These are phyloP conservation scores for Lepidotrigona ventralis DNA, from an alignment of 1,140 invertebrate species.

Conservation along the genomic window DNA sequence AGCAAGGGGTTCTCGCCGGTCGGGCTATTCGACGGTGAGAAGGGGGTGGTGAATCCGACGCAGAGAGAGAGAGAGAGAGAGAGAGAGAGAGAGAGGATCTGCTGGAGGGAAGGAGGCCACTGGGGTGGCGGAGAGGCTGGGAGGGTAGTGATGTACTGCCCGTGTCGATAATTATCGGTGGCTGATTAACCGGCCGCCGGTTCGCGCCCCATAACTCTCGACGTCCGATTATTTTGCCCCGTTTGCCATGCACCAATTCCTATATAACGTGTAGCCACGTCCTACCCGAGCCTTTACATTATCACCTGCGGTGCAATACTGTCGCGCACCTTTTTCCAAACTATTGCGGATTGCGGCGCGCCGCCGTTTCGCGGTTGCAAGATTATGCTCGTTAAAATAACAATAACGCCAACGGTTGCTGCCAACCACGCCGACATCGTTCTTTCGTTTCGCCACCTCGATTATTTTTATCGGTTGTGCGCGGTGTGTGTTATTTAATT, in stretches of 20 bases:
- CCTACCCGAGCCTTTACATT: constrained; percentile 60
- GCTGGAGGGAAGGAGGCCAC: constrained; percentile 58
- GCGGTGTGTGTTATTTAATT: not conserved
- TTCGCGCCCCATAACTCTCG: constrained; percentile 81
- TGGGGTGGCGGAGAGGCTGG: constrained; percentile 55
- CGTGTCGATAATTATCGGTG: constrained; percentile 81
- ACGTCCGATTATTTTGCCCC: constrained; percentile 80
- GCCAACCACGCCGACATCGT: too few relatives aligned
- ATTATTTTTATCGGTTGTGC: not conserved
- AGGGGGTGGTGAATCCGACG: constrained; percentile 39
- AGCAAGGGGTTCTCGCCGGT: constrained; percentile 49
- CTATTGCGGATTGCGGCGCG: constrained; percentile 53
- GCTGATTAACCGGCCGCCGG: constrained; percentile 80
- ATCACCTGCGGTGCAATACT: constrained; percentile 59
- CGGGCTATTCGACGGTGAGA: constrained; percentile 42
- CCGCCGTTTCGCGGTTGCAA: constrained; percentile 39
- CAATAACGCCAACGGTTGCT: constrained; percentile 1
- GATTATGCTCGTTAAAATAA: constrained; percentile 48
- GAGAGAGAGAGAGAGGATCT: constrained; percentile 36
- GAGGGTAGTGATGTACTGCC: constrained; percentile 78
- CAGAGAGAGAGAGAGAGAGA: constrained; percentile 39
- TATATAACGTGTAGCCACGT: constrained; percentile 72
- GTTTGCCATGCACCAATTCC: constrained; percentile 77
- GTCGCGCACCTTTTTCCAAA: constrained; percentile 57
- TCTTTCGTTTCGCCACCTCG: not conserved